Base-by-base conservation (phyloP, 2,113 vertebrate genomes). In the Centropus bengalensis region DNA sequence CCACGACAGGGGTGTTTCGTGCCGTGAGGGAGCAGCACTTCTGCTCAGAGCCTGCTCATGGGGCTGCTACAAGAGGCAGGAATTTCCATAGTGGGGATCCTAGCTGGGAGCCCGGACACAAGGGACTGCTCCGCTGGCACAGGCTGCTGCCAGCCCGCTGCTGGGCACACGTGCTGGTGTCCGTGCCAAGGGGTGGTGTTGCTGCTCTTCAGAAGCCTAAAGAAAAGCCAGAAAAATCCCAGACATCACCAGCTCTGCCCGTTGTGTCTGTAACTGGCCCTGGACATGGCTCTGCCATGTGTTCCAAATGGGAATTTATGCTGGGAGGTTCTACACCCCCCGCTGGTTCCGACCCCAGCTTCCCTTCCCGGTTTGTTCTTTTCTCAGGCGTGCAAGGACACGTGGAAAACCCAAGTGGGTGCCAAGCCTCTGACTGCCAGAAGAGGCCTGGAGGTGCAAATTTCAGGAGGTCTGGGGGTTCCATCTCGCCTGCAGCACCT, bases 181-280 rank as follows among this genome's bases (percentile, higher is more conserved):
- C 0, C 0, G 7, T 44, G 36, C 49, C 40, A 47, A 15, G 1
- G 0, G 3, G 0, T 6, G 9, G 18, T 51, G 20, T 28, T 70
- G 38, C 32, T 45, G 11, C 40, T 79, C 56, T n/a, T 18, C 66
- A 40, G 16, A 16, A 32, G 21, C 47, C 27, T 55, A 8, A 64
- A 68, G 47, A 18, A 10, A 40, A 73, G 44, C 52, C 32, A 33
- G 44, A 18, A 26, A 58, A 58, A 8, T 8, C 28, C 45, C 18
- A 27, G 54, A 11, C 44, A 8, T 7, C 45, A 52, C n/a, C 36
- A 80, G 36, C 36, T n/a, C 20, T 59, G 67, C 32, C 9, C 42
- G 64, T 33, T 32, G 17, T 73, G 9, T 27, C 38, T 26, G 6
- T 26, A 16, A 12, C 30, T 22, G 22, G 2, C 12, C 49, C 38